phyloP scores from a whole-genome alignment of 2,888 invertebrate species.

The Pomacea canaliculata region DNA sequence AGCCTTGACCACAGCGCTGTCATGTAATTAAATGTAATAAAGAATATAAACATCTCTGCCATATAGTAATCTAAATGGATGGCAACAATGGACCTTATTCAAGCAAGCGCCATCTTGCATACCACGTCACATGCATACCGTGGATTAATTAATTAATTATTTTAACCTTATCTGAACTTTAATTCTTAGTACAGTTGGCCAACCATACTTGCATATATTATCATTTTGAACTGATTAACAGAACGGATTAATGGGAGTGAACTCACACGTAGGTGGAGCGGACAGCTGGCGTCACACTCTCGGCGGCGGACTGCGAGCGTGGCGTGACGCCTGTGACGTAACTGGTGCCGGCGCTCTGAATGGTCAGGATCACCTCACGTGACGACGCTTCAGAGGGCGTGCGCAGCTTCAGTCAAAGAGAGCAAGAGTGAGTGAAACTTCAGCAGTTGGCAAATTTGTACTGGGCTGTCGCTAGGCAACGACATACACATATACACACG shows the following conservation, averaged over 20 bases:
- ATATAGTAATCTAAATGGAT: too few species aligned
- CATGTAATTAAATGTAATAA: too few species aligned
- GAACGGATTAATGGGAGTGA: background rate
- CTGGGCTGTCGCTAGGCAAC: background rate
- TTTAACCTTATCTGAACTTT: too few species aligned
- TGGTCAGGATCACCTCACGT: conserved; percentile 32
- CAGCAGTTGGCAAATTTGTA: background rate
- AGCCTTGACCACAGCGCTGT: background rate
- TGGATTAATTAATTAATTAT: too few species aligned
- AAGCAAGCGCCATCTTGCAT: too few species aligned
- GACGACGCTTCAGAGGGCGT: conserved; percentile 31
- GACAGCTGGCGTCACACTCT: background rate
- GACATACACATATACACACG: background rate
- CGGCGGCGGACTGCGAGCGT: background rate
- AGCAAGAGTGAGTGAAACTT: background rate
- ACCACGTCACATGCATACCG: too few species aligned
- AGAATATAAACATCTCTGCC: too few species aligned
- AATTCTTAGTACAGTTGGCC: too few species aligned
- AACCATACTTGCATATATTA: too few species aligned
- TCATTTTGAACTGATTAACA: too few species aligned
- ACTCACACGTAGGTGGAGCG: conserved; percentile 2
- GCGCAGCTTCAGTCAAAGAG: conserved; percentile 1
- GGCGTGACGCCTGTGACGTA: conserved; percentile 12
- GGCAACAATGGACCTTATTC: too few species aligned
- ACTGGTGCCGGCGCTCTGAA: conserved; percentile 10